These are phyloP conservation scores for Mycteria americana DNA, from an alignment of 2,797 vertebrate genomes.

Conservation along the genomic window DNA sequence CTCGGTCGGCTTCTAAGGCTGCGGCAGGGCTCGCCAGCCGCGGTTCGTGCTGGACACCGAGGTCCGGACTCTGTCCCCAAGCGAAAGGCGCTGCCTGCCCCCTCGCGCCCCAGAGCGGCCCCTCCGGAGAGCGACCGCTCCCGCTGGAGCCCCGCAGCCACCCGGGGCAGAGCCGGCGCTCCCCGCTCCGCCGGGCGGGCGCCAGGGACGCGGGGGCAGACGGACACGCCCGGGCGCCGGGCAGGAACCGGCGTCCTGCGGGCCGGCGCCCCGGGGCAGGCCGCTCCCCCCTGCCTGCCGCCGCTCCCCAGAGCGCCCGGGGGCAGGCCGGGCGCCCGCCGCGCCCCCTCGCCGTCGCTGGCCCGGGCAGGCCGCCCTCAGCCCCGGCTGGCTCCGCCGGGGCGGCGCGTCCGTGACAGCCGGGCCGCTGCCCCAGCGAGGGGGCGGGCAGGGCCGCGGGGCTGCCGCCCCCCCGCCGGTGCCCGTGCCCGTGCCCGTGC, in stretches of 20 bases:
- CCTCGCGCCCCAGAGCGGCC: not conserved
- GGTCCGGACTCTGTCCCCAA: accelerated
- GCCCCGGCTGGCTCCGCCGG: not conserved
- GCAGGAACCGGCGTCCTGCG: not conserved
- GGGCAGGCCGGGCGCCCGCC: not conserved
- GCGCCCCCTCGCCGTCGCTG: not conserved
- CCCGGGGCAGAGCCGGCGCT: not conserved
- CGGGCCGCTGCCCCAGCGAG: too few species aligned
- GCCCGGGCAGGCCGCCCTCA: not conserved
- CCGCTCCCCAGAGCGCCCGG: too few species aligned
- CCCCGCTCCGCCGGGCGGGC: not conserved
- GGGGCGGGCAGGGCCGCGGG: too few species aligned
- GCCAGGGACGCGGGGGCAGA: too few species aligned
- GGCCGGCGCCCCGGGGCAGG: too few species aligned
- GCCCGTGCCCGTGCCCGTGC: too few species aligned
- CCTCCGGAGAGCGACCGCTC: not conserved
- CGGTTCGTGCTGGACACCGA: accelerated
- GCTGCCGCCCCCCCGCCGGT: not conserved
- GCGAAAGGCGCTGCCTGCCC: too few species aligned
- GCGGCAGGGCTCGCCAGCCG: not conserved
- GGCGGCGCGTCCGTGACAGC: not conserved
- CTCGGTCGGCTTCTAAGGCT: not conserved
- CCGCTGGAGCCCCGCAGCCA: not conserved
- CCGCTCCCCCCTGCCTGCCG: too few species aligned
- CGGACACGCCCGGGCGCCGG: too few species aligned